Conservation (phyloP, 1,140 invertebrate species). For the Drosophila arizonae region DNA sequence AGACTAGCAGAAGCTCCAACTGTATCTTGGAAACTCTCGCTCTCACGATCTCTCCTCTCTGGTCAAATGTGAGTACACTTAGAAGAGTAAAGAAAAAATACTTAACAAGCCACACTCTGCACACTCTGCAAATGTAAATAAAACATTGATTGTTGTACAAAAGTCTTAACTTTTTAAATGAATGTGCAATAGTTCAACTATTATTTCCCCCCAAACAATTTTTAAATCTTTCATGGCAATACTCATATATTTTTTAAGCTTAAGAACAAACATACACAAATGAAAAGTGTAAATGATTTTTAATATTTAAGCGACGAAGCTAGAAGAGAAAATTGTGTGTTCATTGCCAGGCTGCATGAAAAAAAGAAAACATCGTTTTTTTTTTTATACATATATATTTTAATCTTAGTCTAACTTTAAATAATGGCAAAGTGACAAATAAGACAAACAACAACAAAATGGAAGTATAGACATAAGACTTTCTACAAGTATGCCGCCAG, state of each 20-base stretch:
- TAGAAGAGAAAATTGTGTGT: slow-evolving; percentile 48
- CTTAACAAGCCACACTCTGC: slow-evolving; percentile 22
- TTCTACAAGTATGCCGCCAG: slow-evolving; percentile 53
- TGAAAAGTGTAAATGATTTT: slow-evolving; percentile 33
- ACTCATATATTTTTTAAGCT: slow-evolving; percentile 35
- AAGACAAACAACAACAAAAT: slow-evolving; percentile 24
- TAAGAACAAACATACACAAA: slow-evolving; percentile 35
- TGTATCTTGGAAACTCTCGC: neutral
- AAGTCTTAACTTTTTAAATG: slow-evolving; percentile 16
- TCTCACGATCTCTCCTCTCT: neutral
- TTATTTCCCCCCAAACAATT: neutral
- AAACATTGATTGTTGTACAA: slow-evolving; percentile 31
- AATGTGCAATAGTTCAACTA: slow-evolving; percentile 47
- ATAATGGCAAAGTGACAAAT: slow-evolving; percentile 48
- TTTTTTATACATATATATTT: slow-evolving; percentile 19
- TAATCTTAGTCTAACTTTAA: slow-evolving; percentile 63
- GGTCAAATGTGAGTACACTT: slow-evolving; percentile 47
- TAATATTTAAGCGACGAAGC: slow-evolving; percentile 55
- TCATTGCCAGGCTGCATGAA: slow-evolving; percentile 48
- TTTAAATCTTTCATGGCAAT: slow-evolving; percentile 32
- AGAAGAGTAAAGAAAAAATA: slow-evolving; percentile 5
- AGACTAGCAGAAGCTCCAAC: slow-evolving; percentile 7
- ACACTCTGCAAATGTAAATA: slow-evolving; percentile 57
- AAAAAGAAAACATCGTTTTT: slow-evolving; percentile 15
- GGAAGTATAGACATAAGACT: slow-evolving; percentile 60